phyloP scores from a whole-genome alignment of 2,797 vertebrate genomes.

The Aeoliscus strigatus region DNA sequence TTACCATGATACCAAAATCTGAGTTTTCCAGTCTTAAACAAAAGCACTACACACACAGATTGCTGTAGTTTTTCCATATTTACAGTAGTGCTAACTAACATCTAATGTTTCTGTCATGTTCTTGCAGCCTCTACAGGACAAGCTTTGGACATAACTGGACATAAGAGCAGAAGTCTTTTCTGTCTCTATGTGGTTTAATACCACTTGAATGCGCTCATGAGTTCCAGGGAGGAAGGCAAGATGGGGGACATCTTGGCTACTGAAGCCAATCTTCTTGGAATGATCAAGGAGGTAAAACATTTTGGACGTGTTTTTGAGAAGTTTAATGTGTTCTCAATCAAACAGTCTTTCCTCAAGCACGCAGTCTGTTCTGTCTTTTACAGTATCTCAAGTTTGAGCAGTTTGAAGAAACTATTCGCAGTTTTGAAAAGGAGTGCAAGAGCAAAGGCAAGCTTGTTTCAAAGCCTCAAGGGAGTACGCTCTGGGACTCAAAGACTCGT shows the following conservation, averaged over 20 bases:
- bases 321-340: neutral
- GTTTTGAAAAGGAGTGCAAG: constrained; percentile 89
- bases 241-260: constrained; percentile 88
- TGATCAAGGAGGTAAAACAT: constrained; percentile 85
- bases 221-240: constrained; percentile 37
- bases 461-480: constrained; percentile 63
- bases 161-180: constrained; percentile 8
- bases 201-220: constrained; percentile 43
- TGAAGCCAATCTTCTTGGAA: constrained; percentile 85
- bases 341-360: neutral
- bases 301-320: neutral
- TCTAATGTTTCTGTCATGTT: neutral
- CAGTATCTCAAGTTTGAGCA: constrained; percentile 90
- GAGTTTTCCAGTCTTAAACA: too few relatives aligned
- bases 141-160: too few relatives aligned
- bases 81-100: neutral
- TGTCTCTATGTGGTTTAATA: constrained; percentile 6
- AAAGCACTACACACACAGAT: too few relatives aligned
- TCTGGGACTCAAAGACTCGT: constrained; percentile 71
- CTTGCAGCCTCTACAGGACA: constrained; percentile 19
- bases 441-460: constrained; percentile 83
- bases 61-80: too few relatives aligned
- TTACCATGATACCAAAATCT: too few relatives aligned
- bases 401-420: constrained; percentile 84
- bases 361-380: constrained; percentile 13